Conservation (phyloP, 2,113 vertebrate species). For the Apodemus sylvaticus region DNA sequence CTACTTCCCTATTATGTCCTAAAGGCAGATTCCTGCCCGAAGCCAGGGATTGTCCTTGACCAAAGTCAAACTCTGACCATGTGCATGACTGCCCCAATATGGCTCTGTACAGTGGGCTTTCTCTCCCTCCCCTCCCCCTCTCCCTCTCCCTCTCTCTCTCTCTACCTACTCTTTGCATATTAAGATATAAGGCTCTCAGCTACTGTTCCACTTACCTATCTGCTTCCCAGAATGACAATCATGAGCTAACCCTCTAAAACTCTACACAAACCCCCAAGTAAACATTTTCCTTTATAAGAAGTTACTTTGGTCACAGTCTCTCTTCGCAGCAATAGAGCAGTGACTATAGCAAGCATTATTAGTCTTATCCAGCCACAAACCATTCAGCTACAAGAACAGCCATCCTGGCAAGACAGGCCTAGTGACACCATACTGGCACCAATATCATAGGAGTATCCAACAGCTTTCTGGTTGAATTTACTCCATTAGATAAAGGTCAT, state of each 20-base stretch:
- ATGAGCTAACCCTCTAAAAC: background rate
- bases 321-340: background rate
- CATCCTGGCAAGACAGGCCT: background rate
- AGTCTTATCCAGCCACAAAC: background rate
- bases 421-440: background rate
- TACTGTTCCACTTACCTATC: background rate
- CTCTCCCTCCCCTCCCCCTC: background rate
- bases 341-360: background rate
- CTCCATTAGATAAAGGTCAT: background rate
- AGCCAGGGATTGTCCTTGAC: no score
- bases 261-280: background rate
- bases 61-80: no score
- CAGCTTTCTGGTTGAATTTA: background rate
- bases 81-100: no score
- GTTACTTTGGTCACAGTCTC: background rate
- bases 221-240: background rate
- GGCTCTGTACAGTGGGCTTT: no score
- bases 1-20: no score
- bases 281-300: background rate
- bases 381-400: background rate
- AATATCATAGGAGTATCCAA: background rate
- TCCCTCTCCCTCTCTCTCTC: background rate
- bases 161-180: background rate
- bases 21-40: no score
- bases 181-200: background rate